Evolutionary conservation across 2,888 invertebrate genomes (phyloP).

Genomic region (Tetanocera ferruginea): DNA sequence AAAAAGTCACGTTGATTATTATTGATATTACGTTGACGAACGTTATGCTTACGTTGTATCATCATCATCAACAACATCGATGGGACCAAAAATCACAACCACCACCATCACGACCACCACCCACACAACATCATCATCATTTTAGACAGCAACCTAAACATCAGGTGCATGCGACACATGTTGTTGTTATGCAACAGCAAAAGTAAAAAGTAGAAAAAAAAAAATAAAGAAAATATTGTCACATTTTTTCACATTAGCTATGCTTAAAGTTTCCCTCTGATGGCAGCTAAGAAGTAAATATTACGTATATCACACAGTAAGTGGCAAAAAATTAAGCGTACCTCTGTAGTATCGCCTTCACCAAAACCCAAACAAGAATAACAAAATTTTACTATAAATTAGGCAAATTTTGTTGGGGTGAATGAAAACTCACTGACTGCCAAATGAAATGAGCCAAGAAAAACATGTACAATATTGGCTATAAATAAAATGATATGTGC

Average conservation of each 20-base stretch:
- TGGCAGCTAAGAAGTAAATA: too few relatives aligned
- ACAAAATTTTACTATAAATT: too few relatives aligned
- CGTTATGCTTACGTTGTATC: background rate
- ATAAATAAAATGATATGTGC: too few relatives aligned
- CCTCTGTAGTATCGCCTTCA: too few relatives aligned
- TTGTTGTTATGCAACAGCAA: background rate
- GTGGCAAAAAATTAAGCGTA: too few relatives aligned
- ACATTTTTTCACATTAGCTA: too few relatives aligned
- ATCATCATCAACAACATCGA: background rate
- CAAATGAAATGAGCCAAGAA: too few relatives aligned
- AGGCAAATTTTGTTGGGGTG: too few relatives aligned
- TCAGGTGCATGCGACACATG: slow-evolving; percentile 17
- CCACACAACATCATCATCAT: background rate
- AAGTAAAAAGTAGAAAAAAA: background rate
- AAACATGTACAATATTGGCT: too few relatives aligned
- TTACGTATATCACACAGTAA: too few relatives aligned
- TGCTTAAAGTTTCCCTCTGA: too few relatives aligned
- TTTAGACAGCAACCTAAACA: background rate
- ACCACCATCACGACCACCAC: background rate
- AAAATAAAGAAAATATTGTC: background rate
- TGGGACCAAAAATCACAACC: background rate
- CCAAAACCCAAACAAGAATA: too few relatives aligned
- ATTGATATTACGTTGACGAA: background rate
- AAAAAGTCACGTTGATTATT: slow-evolving; percentile 16
- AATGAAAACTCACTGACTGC: background rate